Evolutionary conservation across 2,797 vertebrate species (phyloP).

Genomic region (Sorex maritimensis): DNA sequence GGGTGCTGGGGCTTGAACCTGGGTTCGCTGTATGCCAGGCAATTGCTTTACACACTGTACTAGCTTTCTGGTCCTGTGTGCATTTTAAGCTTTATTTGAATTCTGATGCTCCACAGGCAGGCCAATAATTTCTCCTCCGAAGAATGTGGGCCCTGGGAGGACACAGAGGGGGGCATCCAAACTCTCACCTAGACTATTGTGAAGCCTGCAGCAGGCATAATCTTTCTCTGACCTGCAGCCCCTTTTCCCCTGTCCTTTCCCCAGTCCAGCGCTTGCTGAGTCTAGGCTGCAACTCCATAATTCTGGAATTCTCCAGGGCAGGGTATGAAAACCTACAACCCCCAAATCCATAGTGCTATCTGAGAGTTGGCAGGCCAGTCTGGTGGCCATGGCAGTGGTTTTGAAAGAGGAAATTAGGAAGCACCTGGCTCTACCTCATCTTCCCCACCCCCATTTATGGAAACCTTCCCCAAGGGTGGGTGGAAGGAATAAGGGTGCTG

Average conservation of each 20-base stretch:
- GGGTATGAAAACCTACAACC: neutral
- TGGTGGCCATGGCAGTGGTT: conserved; percentile 43
- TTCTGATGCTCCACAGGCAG: conserved; percentile 78
- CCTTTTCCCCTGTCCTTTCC: neutral
- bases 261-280: neutral
- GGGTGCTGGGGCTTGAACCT: too few species aligned
- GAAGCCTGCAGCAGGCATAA: conserved; percentile 1
- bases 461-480: conserved; percentile 7
- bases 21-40: too few species aligned
- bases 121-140: conserved; percentile 80
- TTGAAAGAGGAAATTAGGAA: conserved; percentile 63
- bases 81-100: conserved; percentile 82
- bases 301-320: conserved; percentile 26
- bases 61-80: too few species aligned
- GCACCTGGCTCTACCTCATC: neutral
- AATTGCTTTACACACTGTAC: too few species aligned
- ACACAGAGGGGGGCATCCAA: neutral
- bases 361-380: conserved; percentile 17
- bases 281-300: neutral
- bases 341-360: conserved; percentile 40
- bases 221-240: neutral
- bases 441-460: neutral
- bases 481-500: neutral
- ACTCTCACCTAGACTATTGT: conserved; percentile 7
- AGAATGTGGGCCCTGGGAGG: conserved; percentile 67